phyloP scores from a whole-genome alignment of 2,888 invertebrate species.

The Andrena chrysosceles region DNA sequence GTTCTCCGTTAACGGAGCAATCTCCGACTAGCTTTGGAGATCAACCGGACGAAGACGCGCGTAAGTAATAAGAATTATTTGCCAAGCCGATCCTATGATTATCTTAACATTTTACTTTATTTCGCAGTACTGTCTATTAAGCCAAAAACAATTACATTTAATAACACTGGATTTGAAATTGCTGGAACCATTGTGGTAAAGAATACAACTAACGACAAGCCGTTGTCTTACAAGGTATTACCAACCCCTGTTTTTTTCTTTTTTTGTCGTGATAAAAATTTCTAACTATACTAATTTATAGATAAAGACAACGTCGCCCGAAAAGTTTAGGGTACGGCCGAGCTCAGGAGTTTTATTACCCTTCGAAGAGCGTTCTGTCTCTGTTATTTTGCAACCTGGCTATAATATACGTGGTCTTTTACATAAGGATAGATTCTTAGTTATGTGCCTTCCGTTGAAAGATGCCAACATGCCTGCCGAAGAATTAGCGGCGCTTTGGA shows the following conservation, averaged over 20 bases:
- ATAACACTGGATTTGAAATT: conserved; percentile 89
- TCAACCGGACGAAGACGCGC: conserved; percentile 77
- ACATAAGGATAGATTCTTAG: conserved; percentile 93
- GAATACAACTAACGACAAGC: conserved; percentile 87
- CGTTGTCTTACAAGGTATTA: conserved; percentile 89
- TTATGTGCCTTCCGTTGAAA: conserved; percentile 91
- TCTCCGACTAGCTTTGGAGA: conserved; percentile 77
- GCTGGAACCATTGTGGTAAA: conserved; percentile 89
- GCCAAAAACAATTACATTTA: conserved; percentile 90
- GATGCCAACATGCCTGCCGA: conserved; percentile 86
- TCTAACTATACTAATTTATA: conserved; percentile 81
- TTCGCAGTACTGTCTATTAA: conserved; percentile 79
- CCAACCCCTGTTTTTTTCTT: neutral
- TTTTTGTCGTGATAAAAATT: neutral
- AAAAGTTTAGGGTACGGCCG: conserved; percentile 97
- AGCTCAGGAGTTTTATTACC: conserved; percentile 92
- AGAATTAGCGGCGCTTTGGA: conserved; percentile 92
- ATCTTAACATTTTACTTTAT: conserved; percentile 13
- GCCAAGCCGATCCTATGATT: neutral
- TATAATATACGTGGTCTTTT: conserved; percentile 89
- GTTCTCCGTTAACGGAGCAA: conserved; percentile 86
- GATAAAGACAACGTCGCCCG: conserved; percentile 98
- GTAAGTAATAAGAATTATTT: conserved; percentile 72
- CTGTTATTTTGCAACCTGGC: conserved; percentile 91
- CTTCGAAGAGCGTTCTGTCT: conserved; percentile 88